phyloP scores from a whole-genome alignment of 2,888 invertebrate species.

The Melieria crassipennis region DNA sequence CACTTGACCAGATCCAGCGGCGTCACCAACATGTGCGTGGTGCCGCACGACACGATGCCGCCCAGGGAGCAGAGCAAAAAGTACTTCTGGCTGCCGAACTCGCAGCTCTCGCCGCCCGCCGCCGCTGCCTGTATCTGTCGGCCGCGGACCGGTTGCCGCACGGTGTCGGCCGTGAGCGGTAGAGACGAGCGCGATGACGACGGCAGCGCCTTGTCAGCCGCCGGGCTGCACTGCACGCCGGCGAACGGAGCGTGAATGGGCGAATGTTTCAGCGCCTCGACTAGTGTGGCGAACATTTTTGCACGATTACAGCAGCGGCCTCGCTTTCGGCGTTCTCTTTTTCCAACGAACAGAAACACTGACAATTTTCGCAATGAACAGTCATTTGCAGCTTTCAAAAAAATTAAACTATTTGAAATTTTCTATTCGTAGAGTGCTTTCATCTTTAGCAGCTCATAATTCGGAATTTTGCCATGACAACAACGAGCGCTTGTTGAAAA shows the following conservation, averaged over 20 bases:
- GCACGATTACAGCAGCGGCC: background rate
- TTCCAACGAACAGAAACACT: too few species aligned
- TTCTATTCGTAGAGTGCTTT: too few species aligned
- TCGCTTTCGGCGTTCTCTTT: too few species aligned
- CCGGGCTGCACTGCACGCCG: constrained; percentile 9
- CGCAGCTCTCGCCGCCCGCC: constrained; percentile 65
- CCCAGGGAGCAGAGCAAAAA: constrained; percentile 79
- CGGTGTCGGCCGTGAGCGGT: constrained; percentile 11
- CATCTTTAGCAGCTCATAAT: too few species aligned
- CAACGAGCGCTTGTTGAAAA: too few species aligned
- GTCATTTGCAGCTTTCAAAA: too few species aligned
- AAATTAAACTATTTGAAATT: too few species aligned
- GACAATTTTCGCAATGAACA: too few species aligned
- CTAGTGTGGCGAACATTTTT: constrained; percentile 9
- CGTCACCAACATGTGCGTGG: constrained; percentile 81
- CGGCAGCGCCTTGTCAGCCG: constrained; percentile 28
- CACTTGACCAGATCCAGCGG: constrained; percentile 85
- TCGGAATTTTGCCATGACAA: too few species aligned
- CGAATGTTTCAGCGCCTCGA: background rate
- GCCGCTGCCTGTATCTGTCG: constrained; percentile 31
- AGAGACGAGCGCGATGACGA: constrained; percentile 36
- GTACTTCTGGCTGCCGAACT: constrained; percentile 78
- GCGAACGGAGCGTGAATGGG: constrained; percentile 7
- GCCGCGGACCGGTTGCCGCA: constrained; percentile 28
- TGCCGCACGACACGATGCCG: constrained; percentile 81